Percentiles rank a stretch among this genome's conserved stretches.
Conservation (phyloP, 2,113 vertebrate genomes). For the Melanocharis versteri region DNA sequence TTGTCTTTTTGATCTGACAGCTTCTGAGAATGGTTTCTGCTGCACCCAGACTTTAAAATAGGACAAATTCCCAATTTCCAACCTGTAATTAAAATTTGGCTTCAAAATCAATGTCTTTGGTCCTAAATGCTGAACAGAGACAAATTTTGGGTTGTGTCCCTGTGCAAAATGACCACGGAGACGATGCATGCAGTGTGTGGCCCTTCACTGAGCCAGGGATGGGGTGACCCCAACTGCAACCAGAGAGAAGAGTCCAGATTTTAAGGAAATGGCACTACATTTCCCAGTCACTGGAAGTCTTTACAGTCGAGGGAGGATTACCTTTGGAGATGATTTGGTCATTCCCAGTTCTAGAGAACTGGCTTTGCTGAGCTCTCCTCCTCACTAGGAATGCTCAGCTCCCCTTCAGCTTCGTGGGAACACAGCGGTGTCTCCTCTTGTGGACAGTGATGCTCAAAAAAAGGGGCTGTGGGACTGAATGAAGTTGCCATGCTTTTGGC, state of each 20-base stretch:
- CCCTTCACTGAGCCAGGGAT: neutral
- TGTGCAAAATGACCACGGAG: neutral
- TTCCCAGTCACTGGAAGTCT: neutral
- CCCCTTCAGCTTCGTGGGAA: neutral
- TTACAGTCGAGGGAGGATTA: fast-evolving
- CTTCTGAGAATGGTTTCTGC: neutral
- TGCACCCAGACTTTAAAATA: neutral
- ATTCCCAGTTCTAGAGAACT: neutral
- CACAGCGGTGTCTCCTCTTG: fast-evolving
- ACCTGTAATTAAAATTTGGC: neutral
- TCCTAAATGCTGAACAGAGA: neutral
- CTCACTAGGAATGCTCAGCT: neutral
- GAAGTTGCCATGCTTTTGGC: neutral
- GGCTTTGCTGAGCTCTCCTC: neutral
- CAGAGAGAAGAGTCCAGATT: neutral
- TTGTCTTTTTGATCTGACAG: neutral
- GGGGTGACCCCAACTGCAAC: neutral
- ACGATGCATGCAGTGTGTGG: fast-evolving
- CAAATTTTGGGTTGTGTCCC: neutral
- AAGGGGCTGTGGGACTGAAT: neutral
- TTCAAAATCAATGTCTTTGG: neutral
- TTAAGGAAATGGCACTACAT: neutral
- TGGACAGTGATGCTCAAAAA: neutral
- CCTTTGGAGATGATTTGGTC: neutral
- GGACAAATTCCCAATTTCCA: neutral